Percentiles rank a stretch among this genome's conserved stretches.
phyloP scores from a whole-genome alignment of 2,797 vertebrate species.

The Intellagama lesueurii region DNA sequence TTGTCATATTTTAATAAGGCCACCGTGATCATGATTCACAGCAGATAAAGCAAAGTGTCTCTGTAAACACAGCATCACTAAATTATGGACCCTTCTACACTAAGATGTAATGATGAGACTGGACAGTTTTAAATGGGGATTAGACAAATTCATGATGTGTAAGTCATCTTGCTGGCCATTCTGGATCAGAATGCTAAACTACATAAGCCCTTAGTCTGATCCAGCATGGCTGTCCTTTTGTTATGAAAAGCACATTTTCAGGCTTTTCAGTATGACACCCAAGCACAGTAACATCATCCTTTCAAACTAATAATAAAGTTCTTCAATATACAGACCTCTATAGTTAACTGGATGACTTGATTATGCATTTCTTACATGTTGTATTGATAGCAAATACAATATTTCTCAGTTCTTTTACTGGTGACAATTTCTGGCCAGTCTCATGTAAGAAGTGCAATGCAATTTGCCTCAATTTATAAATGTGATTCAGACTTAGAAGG shows the following conservation, averaged over 20 bases:
- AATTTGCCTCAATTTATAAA: not conserved
- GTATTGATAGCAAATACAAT: not conserved
- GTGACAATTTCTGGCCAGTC: not conserved
- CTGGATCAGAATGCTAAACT: no score
- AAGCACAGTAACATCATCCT: not conserved
- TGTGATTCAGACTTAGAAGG: conserved; percentile 1
- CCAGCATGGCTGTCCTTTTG: no score
- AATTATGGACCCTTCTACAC: not conserved
- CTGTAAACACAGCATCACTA: not conserved
- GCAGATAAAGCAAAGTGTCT: not conserved
- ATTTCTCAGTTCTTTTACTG: not conserved
- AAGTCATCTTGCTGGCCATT: no score
- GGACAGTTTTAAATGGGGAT: not conserved
- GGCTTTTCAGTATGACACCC: no score
- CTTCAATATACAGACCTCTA: not conserved
- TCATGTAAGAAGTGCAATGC: not conserved
- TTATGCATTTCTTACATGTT: not conserved
- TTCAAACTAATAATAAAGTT: not conserved
- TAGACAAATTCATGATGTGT: not conserved
- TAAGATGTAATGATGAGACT: no score
- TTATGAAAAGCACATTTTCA: no score
- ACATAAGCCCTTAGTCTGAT: no score
- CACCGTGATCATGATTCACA: not conserved
- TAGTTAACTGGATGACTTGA: not conserved
- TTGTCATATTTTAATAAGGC: not conserved